Base-by-base conservation (phyloP, 1,140 invertebrate species). In the Nymphalis io region DNA sequence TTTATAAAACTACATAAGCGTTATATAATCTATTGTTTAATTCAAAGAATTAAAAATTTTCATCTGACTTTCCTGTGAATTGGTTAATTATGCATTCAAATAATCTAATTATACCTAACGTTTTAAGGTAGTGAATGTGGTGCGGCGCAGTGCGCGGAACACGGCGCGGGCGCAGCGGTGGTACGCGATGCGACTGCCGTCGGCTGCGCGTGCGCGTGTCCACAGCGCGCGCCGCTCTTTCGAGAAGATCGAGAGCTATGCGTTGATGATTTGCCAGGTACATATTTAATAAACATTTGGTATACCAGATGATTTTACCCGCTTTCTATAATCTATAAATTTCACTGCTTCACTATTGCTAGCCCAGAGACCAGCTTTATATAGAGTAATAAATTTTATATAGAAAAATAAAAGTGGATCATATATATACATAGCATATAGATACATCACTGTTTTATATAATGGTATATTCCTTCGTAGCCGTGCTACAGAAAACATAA, bases 231-330 rank as follows among this genome's bases (percentile, higher is more conserved):
- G 39, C 89, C 89, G 8, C 79, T 91, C 15, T 91, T 91, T 66
- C 80, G 89, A 63, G 89, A 91, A 58, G 89, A 91, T 64, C 74
- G 87, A 23, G 87, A 89, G 23, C 80, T 89, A 6, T 91, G 89
- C 70, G 86, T 89, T 13, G 87, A 89, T 65, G 87, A 91, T 70
- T 64, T 91, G 61, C 83, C 89, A 81, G 87, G 88, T 88, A 83
- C 5, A 33, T 3, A 33, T 33, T 8, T 42, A 33, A 33, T 20
- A 21, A 42, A 44, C 4, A 13, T 51, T 38, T 15, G 33, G 10
- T 60, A 53, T 63, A 16, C 1, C 6, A 5, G 2, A 61, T 12
- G 15, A 12, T 8, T 20, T 10, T 3, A 4, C n/a, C n/a, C n/a
- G n/a, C n/a, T n/a, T n/a, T n/a, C n/a, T n/a, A n/a, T n/a, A n/a